Percentiles rank a stretch among this genome's conserved stretches.
Evolutionary conservation across 2,888 invertebrate species (phyloP).

Genomic region (Cataglyphis livida): DNA sequence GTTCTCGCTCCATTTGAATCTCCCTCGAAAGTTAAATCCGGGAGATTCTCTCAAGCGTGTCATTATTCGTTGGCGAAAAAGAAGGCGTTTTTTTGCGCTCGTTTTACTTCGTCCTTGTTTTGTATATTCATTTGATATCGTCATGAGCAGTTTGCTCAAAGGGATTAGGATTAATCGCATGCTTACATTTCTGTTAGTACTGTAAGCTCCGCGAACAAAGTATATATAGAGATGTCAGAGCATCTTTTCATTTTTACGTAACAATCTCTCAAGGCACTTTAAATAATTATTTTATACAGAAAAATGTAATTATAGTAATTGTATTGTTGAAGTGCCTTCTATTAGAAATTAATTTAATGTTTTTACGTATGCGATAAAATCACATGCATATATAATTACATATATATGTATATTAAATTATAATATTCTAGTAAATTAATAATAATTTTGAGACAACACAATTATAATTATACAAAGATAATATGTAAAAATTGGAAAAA

Average conservation of each 20-base stretch:
- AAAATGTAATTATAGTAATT: conserved; percentile 26
- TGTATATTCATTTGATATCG: conserved; percentile 50
- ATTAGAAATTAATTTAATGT: neutral
- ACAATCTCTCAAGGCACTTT: conserved; percentile 13
- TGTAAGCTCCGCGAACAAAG: neutral
- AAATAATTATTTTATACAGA: conserved; percentile 44
- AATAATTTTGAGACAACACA: conserved; percentile 4
- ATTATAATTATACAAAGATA: neutral
- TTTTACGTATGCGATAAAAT: neutral
- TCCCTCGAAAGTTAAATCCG: conserved; percentile 66
- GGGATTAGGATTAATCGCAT: conserved; percentile 46
- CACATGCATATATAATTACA: neutral
- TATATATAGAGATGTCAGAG: conserved; percentile 3
- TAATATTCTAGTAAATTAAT: conserved; percentile 7
- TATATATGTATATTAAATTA: neutral
- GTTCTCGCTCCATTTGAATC: conserved; percentile 68
- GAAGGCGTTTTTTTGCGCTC: conserved; percentile 13
- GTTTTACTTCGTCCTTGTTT: conserved; percentile 12
- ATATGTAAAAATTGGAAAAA: neutral
- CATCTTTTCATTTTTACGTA: conserved; percentile 25
- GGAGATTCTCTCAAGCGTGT: conserved; percentile 54
- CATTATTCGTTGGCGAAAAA: conserved; percentile 53
- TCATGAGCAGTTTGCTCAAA: conserved; percentile 37
- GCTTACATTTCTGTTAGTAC: conserved; percentile 24
- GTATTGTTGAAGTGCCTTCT: neutral